These are phyloP conservation scores for Aurelia coerulea DNA, from an alignment of 30 jellyfish, hydroid and myxozoan genomes.

Conservation along the genomic window DNA sequence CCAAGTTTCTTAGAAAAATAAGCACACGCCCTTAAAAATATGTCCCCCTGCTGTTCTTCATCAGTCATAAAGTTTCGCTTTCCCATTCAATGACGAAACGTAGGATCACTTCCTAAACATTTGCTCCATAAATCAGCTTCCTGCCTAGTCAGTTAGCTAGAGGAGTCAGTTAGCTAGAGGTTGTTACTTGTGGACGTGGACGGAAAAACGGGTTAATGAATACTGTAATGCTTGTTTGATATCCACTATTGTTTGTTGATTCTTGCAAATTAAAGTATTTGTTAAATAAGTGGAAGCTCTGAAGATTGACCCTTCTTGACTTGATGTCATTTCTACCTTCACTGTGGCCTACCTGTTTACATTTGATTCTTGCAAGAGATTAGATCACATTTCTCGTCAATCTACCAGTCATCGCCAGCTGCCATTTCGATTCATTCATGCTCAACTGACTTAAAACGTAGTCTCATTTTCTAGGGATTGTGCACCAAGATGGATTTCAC, in stretches of 20 bases:
- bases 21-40: too few species aligned
- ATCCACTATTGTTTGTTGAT: slow-evolving; percentile 18
- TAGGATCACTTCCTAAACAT: too few species aligned
- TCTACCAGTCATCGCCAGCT: slow-evolving; percentile 18
- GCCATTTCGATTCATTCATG: slow-evolving; percentile 5
- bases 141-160: too few species aligned
- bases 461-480: slow-evolving; percentile 28
- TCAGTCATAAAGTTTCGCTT: too few species aligned
- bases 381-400: slow-evolving; percentile 36
- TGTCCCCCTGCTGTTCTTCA: too few species aligned
- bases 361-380: slow-evolving; percentile 44
- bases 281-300: slow-evolving; percentile 8
- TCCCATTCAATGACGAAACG: too few species aligned
- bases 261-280: slow-evolving; percentile 36
- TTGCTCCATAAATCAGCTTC: too few species aligned
- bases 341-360: slow-evolving; percentile 68
- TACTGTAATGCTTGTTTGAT: background rate
- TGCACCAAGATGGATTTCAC: slow-evolving; percentile 30
- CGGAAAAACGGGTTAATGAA: background rate
- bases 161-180: too few species aligned
- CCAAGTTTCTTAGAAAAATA: too few species aligned
- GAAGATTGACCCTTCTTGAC: slow-evolving; percentile 43
- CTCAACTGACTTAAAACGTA: slow-evolving; percentile 13
- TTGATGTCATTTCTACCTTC: slow-evolving; percentile 17
- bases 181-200: background rate